Percentiles rank a stretch among this genome's conserved stretches.
phyloP scores from a whole-genome alignment of 2,888 invertebrate species.

The Drosophila antonietae region DNA sequence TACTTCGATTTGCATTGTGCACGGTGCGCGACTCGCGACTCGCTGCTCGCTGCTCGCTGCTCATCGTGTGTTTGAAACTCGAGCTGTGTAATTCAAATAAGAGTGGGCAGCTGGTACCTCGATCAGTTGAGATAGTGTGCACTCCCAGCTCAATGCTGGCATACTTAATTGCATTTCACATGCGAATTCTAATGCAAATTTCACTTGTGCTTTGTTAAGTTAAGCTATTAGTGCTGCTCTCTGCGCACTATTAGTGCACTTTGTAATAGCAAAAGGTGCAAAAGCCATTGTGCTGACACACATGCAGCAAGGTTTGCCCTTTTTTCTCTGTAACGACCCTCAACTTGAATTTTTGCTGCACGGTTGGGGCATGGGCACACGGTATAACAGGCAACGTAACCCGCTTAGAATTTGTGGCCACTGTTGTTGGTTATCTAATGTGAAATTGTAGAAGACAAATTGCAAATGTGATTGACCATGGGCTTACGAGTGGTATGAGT shows the following conservation, averaged over 20 bases:
- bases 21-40: constrained; percentile 40
- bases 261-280: constrained; percentile 37
- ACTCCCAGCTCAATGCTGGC: constrained; percentile 8
- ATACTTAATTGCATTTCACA: constrained; percentile 28
- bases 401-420: constrained; percentile 42
- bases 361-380: constrained; percentile 2
- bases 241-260: constrained; percentile 27
- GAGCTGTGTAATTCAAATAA: constrained; percentile 22
- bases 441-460: constrained; percentile 44
- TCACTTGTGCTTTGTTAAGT: background rate
- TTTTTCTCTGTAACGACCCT: constrained; percentile 52
- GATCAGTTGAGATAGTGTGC: constrained; percentile 14
- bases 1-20: constrained; percentile 52
- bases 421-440: constrained; percentile 50
- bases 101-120: background rate
- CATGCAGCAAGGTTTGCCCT: constrained; percentile 48
- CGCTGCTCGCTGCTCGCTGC: constrained; percentile 1
- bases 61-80: constrained; percentile 49
- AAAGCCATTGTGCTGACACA: constrained; percentile 14
- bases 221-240: constrained; percentile 22
- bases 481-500: constrained; percentile 25
- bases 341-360: constrained; percentile 69
- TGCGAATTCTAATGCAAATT: constrained; percentile 19
- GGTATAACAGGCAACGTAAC: constrained; percentile 23
- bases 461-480: constrained; percentile 22